Evolutionary conservation across 2,797 vertebrate genomes (phyloP), one percentile per base, ranked within the genome.

Genomic region (Okamejei kenojei): DNA sequence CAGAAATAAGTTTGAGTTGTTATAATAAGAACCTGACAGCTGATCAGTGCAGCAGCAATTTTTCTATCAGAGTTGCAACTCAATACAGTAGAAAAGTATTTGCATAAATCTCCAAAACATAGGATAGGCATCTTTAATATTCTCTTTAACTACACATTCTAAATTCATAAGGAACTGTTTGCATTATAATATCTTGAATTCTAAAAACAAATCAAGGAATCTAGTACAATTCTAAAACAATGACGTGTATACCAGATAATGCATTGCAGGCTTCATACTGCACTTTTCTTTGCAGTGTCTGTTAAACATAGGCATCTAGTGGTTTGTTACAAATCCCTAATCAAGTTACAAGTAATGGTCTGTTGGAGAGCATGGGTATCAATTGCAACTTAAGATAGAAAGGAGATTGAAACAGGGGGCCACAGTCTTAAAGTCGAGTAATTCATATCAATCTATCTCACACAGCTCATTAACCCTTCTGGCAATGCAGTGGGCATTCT

Each of bases 81-180:
- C 84, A 68, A 35, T 8, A 88, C 63, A 88, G 17, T 68, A 32
- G 77, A 35, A 78, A 32, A 88, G 65, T 2, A 88, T 68, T 88
- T 88, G 26, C n/a, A 88, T 19, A n/a, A 21, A 68, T 21, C 84
- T 68, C 84, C 61, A 88, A 88, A 88, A 32, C 58, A 86, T 63
- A 86, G 2, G 61, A 82, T n/a, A 65, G 17, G 7, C n/a, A 65
- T 88, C n/a, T 35, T 88, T 68, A 68, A 88, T 68, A 68, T 68
- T 68, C n/a, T 35, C 65, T 68, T 88, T 88, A 21, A 68, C 32
- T 68, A 88, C 15, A 63, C 7, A 35, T 61, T 84, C 58, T 61
- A 61, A n/a, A 84, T 61, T 61, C 54, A 84, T 26, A 61, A 26
- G 80, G 11, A 86, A 35, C 61, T 35, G n/a, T 35, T 88, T 63